Evolutionary conservation across 2,113 vertebrate genomes (phyloP).

Genomic region (Vidua macroura): DNA sequence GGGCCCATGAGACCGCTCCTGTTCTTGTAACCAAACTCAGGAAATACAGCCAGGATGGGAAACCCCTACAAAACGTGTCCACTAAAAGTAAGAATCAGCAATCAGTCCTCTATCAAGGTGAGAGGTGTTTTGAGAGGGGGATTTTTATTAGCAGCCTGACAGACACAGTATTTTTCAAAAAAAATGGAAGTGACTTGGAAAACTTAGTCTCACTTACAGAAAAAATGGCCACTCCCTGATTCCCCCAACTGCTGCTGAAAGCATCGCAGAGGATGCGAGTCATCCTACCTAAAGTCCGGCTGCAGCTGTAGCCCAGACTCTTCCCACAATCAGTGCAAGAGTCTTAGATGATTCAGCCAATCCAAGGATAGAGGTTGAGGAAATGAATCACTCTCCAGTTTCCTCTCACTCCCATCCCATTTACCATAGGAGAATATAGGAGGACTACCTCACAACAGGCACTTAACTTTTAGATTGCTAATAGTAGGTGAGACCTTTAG

Average conservation of each 20-base stretch:
- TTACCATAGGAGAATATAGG: not conserved
- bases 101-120: not conserved
- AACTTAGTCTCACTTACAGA: not conserved
- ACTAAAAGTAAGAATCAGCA: not conserved
- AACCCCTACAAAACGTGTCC: accelerated
- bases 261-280: not conserved
- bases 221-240: not conserved
- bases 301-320: not conserved
- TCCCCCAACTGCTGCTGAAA: not conserved
- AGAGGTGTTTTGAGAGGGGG: not conserved
- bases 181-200: not conserved
- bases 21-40: not conserved
- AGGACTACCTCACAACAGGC: not conserved
- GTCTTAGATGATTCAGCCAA: not conserved
- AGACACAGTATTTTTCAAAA: not conserved
- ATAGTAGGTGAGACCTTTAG: not conserved
- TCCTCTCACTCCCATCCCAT: not conserved
- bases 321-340: not conserved
- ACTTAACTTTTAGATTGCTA: not conserved
- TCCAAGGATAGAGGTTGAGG: not conserved
- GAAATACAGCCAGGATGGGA: not conserved
- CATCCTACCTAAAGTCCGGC: not conserved
- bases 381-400: conserved; percentile 4
- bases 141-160: not conserved
- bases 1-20: accelerated